phyloP scores from a whole-genome alignment of 2,797 vertebrate species.

The Argyrosomus regius region DNA sequence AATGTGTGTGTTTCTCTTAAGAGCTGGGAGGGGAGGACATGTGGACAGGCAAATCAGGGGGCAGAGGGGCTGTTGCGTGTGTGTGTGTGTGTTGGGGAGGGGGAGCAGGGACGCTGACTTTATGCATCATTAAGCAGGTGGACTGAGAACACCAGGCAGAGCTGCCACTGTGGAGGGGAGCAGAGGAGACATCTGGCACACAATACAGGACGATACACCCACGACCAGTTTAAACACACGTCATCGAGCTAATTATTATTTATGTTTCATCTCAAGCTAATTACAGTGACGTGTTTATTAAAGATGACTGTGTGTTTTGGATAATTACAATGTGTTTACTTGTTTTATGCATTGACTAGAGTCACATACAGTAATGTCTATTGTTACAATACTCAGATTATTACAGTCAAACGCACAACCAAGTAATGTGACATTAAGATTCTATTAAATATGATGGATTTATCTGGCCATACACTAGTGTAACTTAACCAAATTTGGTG shows the following conservation, averaged over 20 bases:
- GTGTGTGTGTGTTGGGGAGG: conserved; percentile 31
- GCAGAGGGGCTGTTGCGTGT: conserved; percentile 33
- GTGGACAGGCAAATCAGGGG: conserved; percentile 60
- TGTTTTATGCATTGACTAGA: conserved; percentile 19
- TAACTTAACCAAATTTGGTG: neutral
- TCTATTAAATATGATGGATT: conserved; percentile 8
- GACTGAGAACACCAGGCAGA: conserved; percentile 76
- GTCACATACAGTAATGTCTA: neutral
- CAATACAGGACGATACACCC: conserved; percentile 66
- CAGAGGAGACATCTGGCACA: conserved; percentile 78
- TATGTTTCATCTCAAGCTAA: conserved; percentile 57
- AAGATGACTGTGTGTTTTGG: conserved; percentile 9
- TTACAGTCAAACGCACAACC: conserved; percentile 14
- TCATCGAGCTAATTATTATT: conserved; percentile 65
- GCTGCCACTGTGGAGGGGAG: conserved; percentile 60
- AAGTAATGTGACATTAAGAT: conserved; percentile 16
- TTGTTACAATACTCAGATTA: conserved; percentile 12
- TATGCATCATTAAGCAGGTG: conserved; percentile 84
- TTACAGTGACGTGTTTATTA: conserved; percentile 42
- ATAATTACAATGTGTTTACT: conserved; percentile 10
- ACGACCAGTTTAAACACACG: conserved; percentile 50
- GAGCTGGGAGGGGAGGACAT: conserved; percentile 57
- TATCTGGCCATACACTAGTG: neutral
- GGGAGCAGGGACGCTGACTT: conserved; percentile 68
- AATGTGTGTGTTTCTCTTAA: conserved; percentile 49